Percentiles rank a stretch among this genome's conserved stretches.
Conservation (phyloP, 2,888 invertebrate species). For the Agrochola macilenta region DNA sequence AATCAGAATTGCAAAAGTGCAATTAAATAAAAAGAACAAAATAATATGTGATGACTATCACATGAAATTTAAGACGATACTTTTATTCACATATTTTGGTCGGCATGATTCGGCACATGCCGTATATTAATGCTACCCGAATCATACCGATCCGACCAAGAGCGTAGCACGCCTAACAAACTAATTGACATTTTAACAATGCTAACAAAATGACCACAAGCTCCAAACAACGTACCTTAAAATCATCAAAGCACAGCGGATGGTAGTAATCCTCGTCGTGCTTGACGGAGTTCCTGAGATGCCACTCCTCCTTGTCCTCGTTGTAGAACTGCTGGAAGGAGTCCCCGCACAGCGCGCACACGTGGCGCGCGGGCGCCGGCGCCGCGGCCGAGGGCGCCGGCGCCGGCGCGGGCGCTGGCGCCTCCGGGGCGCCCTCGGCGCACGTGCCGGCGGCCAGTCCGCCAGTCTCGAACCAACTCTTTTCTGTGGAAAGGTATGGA, state of each 20-base stretch:
- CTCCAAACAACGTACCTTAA: constrained; percentile 90
- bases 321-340: constrained; percentile 98
- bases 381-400: constrained; percentile 93
- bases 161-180: neutral
- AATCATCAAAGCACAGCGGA: constrained; percentile 96
- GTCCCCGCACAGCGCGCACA: constrained; percentile 98
- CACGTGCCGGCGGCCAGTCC: constrained; percentile 82
- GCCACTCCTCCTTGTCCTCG: constrained; percentile 99
- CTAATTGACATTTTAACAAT: neutral
- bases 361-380: constrained; percentile 91
- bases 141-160: no score
- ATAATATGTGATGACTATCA: no score
- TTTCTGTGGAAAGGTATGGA: constrained; percentile 88
- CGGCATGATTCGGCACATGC: neutral
- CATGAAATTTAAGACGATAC: neutral
- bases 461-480: constrained; percentile 96
- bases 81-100: neutral
- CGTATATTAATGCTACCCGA: no score
- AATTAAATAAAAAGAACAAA: neutral
- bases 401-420: constrained; percentile 74
- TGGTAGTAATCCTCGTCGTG: constrained; percentile 95
- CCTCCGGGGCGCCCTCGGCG: constrained; percentile 84
- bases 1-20: neutral
- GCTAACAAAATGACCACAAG: neutral
- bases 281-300: constrained; percentile 95